Percentiles rank a stretch among this genome's conserved stretches.
These are phyloP conservation scores for Antigone vipio DNA, from an alignment of 2,113 vertebrate genomes.

Conservation along the genomic window DNA sequence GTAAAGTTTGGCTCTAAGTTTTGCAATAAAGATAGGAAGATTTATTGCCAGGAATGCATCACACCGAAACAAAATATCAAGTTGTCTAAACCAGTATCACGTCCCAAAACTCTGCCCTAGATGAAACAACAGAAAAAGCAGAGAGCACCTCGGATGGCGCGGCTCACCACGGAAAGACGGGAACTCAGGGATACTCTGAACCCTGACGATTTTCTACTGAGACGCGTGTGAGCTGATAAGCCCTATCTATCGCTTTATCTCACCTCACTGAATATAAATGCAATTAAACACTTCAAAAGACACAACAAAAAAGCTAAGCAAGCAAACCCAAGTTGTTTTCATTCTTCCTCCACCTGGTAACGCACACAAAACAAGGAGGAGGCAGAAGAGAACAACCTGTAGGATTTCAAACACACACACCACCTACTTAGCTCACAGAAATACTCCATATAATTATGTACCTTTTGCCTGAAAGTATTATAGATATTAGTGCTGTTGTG, in stretches of 20 bases:
- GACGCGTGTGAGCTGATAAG: not conserved
- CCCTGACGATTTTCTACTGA: not conserved
- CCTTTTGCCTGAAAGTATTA: constrained; percentile 3
- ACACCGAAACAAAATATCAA: not conserved
- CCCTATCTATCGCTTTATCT: not conserved
- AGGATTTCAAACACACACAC: not conserved
- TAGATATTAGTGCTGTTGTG: not conserved
- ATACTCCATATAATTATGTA: not conserved
- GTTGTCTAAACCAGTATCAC: not conserved
- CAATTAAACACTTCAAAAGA: not conserved
- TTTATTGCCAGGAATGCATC: not conserved
- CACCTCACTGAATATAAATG: not conserved
- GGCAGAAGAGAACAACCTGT: not conserved
- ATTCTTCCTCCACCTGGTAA: not conserved
- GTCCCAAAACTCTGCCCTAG: not conserved
- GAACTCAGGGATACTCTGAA: not conserved
- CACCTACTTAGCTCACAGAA: not conserved
- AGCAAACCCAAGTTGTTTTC: not conserved
- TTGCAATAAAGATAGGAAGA: not conserved
- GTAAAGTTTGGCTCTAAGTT: constrained; percentile 1
- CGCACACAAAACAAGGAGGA: not conserved
- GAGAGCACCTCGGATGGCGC: accelerated
- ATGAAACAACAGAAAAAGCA: not conserved
- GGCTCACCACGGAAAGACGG: no score
- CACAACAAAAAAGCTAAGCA: not conserved